A percentile compares a stretch with the other conserved stretches of the same genome.
These are phyloP conservation scores for Drosophila mauritiana DNA, from an alignment of 1,140 invertebrate genomes.

Conservation along the genomic window DNA sequence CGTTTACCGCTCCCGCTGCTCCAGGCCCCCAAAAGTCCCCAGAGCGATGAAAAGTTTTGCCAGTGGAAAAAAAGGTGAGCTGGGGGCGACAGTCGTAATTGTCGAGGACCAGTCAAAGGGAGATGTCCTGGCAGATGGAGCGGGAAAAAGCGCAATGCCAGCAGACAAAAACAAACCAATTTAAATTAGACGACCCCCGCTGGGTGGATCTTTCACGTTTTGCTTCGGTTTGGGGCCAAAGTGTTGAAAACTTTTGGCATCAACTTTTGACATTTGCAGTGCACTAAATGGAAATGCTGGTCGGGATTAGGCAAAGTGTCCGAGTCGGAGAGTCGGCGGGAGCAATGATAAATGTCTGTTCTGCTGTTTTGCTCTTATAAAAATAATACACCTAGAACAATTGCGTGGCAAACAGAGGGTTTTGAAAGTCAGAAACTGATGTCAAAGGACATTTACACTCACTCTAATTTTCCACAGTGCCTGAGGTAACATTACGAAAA, in stretches of 20 bases:
- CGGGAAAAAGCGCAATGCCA: constrained; percentile 76
- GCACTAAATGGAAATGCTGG: constrained; percentile 75
- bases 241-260: constrained; percentile 68
- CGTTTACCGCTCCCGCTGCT: constrained; percentile 55
- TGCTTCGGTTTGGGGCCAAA: constrained; percentile 37
- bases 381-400: no score
- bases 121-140: constrained; percentile 5
- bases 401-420: no score
- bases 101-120: constrained; percentile 55
- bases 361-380: constrained; percentile 1
- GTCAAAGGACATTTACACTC: no score
- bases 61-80: constrained; percentile 31
- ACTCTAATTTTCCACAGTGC: constrained; percentile 16
- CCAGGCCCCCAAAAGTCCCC: constrained; percentile 62
- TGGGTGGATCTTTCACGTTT: constrained; percentile 16
- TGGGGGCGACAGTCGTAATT: constrained; percentile 63
- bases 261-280: constrained; percentile 79
- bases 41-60: constrained; percentile 74
- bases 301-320: constrained; percentile 14
- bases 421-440: no score
- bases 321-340: constrained; percentile 17
- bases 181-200: constrained; percentile 70
- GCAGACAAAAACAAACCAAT: constrained; percentile 82
- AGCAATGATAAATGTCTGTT: constrained; percentile 68
- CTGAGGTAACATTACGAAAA: constrained; percentile 66